Evolutionary conservation across 2,113 vertebrate species (phyloP).

Genomic region (Nestor notabilis): DNA sequence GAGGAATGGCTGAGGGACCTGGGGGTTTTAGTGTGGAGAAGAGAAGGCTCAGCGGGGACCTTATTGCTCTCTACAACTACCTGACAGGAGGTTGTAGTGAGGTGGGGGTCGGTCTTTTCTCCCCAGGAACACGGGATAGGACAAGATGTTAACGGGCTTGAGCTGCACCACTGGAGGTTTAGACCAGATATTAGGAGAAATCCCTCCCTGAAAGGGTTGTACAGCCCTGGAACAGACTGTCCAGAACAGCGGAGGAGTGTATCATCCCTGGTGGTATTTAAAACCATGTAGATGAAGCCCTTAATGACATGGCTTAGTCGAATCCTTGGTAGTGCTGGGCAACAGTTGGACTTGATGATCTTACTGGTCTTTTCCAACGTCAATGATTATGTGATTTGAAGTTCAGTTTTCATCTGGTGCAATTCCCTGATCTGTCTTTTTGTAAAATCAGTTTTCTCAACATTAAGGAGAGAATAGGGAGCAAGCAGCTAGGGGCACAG

Average conservation of each 20-base stretch:
- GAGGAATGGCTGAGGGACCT: neutral
- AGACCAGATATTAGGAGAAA: neutral
- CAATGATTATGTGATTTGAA: neutral
- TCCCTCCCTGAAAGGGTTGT: neutral
- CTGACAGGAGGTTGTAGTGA: neutral
- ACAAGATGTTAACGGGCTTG: neutral
- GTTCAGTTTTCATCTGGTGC: neutral
- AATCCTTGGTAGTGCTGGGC: neutral
- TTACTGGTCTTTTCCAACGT: neutral
- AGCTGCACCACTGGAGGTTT: neutral
- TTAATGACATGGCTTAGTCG: neutral
- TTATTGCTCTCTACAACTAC: neutral
- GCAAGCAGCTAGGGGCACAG: accelerated
- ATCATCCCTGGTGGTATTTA: neutral
- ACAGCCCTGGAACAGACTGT: neutral
- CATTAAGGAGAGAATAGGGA: neutral
- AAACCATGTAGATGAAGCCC: accelerated
- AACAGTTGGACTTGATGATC: neutral
- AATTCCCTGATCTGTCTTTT: neutral
- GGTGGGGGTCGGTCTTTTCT: neutral
- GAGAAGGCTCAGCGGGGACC: neutral
- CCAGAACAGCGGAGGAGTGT: too few species aligned
- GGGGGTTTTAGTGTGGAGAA: neutral
- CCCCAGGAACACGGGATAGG: too few species aligned
- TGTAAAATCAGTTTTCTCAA: neutral